Base-by-base conservation (phyloP, 2,888 invertebrate species). In the Heliothis peltigera region DNA sequence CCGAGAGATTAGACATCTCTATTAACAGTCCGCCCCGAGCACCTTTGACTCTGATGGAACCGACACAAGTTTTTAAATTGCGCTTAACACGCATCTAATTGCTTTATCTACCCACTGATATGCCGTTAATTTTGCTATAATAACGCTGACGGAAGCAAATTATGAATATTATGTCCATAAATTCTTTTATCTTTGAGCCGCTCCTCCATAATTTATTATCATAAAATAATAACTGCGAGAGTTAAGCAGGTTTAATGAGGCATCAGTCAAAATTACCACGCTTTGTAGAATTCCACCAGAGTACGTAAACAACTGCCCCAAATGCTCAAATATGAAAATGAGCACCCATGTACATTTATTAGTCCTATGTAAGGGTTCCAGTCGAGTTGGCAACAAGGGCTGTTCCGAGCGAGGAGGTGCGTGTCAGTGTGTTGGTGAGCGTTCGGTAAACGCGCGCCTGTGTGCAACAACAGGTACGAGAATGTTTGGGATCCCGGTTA, bases 171-270 rank as follows among this genome's bases (percentile, higher is more conserved):
- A 87, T 83, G 80, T 83, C 80, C 79, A 86, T 88, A 84, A 88
- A 85, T 87, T 87, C 80, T 83, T 86, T 87, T 87, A 84, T 87
- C 82, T 85, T 82, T 70, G 70, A 84, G 82, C 89, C 84, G 87
- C 77, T 86, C 81, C 81, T 83, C 83, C 84, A 82, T 90, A 89
- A 89, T 88, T 90, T 89, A 88, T 87, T 85, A 84, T 87, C 85
- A 87, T 87, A 87, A 88, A 89, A 87, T 88, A 88, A 89, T 90
- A 87, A 90, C 85, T 80, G 86, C 84, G 80, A 84, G 84, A 87
- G 75, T 86, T 89, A 88, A 88, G 84, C 85, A 87, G 77, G 86
- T 83, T 91, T 89, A 90, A 90, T 90, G 89, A 90, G 89, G 88
- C 88, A 86, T 87, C 85, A 76, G 81, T 81, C 82, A 78, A 85